phyloP scores from a whole-genome alignment of 2,113 vertebrate genomes.

The Tichodroma muraria region DNA sequence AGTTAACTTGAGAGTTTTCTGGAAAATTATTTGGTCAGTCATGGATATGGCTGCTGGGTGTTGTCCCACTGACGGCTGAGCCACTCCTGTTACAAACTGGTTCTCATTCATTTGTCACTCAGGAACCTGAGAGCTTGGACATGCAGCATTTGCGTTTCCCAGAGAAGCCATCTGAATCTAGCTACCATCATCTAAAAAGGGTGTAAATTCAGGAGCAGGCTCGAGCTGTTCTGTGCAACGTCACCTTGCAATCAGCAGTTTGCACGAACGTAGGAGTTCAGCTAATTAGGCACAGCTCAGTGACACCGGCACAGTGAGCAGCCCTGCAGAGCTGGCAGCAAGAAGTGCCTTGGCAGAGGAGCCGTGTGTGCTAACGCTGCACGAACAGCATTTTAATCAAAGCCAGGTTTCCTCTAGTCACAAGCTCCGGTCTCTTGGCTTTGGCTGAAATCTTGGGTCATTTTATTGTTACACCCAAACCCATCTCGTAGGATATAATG shows the following conservation, averaged over 20 bases:
- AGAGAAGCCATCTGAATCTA: background rate
- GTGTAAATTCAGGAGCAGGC: background rate
- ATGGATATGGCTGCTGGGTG: background rate
- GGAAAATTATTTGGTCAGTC: background rate
- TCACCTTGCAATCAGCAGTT: background rate
- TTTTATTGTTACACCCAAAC: background rate
- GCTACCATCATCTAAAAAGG: too few species aligned
- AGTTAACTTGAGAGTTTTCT: background rate
- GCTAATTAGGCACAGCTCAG: background rate
- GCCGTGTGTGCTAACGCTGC: background rate
- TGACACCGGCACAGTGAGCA: background rate
- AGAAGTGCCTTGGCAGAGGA: background rate
- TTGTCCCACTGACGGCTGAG: background rate
- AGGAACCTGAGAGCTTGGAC: background rate
- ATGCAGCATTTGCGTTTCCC: background rate
- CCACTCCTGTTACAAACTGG: background rate
- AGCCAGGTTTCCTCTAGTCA: slow-evolving; percentile 7
- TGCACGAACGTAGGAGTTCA: background rate
- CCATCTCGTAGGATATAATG: background rate
- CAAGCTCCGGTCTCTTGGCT: background rate
- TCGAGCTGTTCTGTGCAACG: rapidly evolving
- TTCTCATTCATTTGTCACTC: background rate
- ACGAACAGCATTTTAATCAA: background rate
- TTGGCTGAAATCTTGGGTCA: background rate
- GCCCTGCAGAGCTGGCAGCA: background rate